These are phyloP conservation scores for Brachionus manjavacas DNA, from an alignment of 1,140 invertebrate genomes.

Conservation along the genomic window DNA sequence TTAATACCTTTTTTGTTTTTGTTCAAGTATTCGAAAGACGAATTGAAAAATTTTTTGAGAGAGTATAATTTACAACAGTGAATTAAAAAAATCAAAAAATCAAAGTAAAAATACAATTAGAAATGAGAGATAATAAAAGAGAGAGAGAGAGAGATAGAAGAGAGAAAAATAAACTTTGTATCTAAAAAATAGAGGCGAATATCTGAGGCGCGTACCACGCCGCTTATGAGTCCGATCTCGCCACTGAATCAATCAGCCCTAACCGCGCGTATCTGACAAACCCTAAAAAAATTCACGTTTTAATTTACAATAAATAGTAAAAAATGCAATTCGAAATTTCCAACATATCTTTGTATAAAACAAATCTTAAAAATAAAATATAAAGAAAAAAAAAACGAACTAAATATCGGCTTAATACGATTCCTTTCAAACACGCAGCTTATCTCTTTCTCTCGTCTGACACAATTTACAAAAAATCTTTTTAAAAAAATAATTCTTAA, in stretches of 20 bases:
- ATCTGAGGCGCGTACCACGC: background rate
- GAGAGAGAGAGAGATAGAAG: background rate
- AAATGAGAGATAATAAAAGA: background rate
- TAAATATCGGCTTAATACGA: conserved; percentile 23
- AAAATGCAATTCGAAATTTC: background rate
- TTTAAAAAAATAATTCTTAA: background rate
- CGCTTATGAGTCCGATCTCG: background rate
- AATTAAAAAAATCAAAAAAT: background rate
- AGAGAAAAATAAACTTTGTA: background rate
- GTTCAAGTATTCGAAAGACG: background rate
- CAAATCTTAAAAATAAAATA: background rate
- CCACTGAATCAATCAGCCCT: background rate
- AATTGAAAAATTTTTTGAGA: background rate
- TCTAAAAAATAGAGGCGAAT: background rate
- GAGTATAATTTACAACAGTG: conserved; percentile 25
- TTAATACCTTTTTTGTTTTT: conserved; percentile 25
- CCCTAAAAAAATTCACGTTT: background rate
- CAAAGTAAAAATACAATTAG: background rate
- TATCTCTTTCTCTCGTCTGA: background rate
- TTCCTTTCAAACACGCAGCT: background rate
- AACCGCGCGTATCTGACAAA: background rate
- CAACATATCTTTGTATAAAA: background rate
- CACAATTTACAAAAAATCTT: background rate
- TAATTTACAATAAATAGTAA: background rate
- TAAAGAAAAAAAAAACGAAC: conserved; percentile 7